Evolutionary conservation across 2,888 invertebrate species (phyloP).

Genomic region (Ferdinandea cuprea): DNA sequence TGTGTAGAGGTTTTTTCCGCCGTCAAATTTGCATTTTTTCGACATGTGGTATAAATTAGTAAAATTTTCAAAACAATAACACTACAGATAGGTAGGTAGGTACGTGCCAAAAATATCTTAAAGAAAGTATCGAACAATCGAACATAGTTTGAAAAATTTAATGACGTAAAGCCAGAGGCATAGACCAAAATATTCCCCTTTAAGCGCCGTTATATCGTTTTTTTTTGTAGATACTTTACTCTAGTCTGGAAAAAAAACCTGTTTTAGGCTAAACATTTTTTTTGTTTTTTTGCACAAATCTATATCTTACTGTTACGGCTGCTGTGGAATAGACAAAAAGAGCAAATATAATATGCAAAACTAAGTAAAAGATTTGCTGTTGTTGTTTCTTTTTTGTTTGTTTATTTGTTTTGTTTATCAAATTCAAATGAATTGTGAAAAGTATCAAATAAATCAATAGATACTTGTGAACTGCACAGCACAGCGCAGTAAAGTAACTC

Average conservation of each 20-base stretch:
- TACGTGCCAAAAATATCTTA: conserved; percentile 6
- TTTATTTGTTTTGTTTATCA: conserved; percentile 58
- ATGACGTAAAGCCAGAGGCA: conserved; percentile 9
- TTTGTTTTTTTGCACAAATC: conserved; percentile 48
- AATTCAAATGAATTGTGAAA: conserved; percentile 33
- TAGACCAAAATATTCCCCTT: not conserved
- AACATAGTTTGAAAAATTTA: conserved; percentile 11
- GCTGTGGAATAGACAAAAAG: not conserved
- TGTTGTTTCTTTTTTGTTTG: conserved; percentile 12
- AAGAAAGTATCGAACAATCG: conserved; percentile 35
- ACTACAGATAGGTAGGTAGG: no score
- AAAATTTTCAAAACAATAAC: conserved; percentile 4
- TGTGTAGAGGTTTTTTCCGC: conserved; percentile 14
- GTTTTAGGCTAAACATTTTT: conserved; percentile 60
- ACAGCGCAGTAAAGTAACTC: no score
- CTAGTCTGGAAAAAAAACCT: conserved; percentile 32
- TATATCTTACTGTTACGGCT: conserved; percentile 4
- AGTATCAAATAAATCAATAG: conserved; percentile 43
- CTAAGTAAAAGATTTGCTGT: conserved; percentile 32
- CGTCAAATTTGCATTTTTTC: conserved; percentile 64
- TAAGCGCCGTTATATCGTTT: conserved; percentile 54
- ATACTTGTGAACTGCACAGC: no score
- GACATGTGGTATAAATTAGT: conserved; percentile 33
- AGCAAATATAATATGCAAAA: conserved; percentile 7
- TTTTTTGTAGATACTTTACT: not conserved